Evolutionary conservation across 2,797 vertebrate genomes (phyloP).

Genomic region (Paguma larvata): DNA sequence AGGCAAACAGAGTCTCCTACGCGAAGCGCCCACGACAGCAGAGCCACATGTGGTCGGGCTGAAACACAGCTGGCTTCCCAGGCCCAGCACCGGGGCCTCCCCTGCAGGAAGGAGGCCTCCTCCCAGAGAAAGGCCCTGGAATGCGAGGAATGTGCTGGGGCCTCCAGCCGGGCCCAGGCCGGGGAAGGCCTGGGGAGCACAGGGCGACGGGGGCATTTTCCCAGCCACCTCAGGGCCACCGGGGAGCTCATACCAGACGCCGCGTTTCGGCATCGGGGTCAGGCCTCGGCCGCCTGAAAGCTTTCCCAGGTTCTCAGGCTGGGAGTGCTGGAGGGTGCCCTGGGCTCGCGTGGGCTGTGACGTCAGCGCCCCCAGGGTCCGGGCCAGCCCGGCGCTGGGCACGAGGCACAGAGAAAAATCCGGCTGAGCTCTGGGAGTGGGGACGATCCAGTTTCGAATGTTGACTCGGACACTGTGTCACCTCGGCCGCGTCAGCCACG

Average conservation of each 20-base stretch:
- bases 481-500: not conserved
- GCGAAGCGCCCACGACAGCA: not conserved
- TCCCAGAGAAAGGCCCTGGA: constrained; percentile 7
- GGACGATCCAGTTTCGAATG: not conserved
- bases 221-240: not conserved
- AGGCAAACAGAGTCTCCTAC: not conserved
- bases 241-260: constrained; percentile 2
- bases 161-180: not conserved
- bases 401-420: not conserved
- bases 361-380: accelerated
- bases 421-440: not conserved
- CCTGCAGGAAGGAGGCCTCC: not conserved
- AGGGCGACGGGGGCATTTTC: not conserved
- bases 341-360: accelerated
- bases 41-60: not conserved
- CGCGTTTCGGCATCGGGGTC: not conserved
- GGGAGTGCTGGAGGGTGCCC: accelerated
- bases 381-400: not conserved
- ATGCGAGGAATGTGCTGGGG: constrained; percentile 10
- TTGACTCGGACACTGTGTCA: not conserved
- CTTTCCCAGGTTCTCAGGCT: not conserved
- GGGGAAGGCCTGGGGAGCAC: not conserved
- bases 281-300: not conserved
- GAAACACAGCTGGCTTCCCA: not conserved
- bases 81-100: accelerated